phyloP scores from a whole-genome alignment of 35 echinoderm and acorn worm species.

The Heliocidaris tuberculata region DNA sequence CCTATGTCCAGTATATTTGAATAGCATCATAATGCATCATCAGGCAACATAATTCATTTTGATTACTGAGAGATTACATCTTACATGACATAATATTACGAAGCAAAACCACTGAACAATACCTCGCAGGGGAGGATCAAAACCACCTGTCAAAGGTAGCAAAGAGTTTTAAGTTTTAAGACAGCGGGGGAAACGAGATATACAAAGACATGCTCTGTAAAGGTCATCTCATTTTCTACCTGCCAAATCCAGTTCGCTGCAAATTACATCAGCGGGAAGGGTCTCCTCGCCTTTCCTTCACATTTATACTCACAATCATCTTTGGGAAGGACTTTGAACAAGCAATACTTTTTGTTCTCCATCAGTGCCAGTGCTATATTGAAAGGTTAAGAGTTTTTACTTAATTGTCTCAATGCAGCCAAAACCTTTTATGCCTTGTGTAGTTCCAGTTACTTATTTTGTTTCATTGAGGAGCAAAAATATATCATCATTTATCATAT shows the following conservation, averaged over 20 bases:
- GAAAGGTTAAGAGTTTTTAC: background rate
- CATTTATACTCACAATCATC: background rate
- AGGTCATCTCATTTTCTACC: conserved; percentile 10
- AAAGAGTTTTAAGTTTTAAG: background rate
- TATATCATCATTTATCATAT: no score
- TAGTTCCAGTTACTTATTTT: no score
- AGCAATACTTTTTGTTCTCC: background rate
- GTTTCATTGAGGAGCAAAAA: no score
- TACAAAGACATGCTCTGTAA: background rate
- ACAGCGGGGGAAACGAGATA: background rate
- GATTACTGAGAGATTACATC: no score
- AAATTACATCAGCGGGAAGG: background rate
- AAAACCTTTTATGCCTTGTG: background rate
- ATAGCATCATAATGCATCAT: no score
- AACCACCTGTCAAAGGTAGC: background rate
- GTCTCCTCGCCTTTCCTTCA: conserved; percentile 7
- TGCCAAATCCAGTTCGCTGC: background rate
- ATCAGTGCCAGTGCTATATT: background rate
- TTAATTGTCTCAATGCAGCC: background rate
- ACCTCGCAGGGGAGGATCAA: background rate
- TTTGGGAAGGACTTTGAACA: background rate
- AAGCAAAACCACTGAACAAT: background rate
- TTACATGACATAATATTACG: no score
- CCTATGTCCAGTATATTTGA: no score
- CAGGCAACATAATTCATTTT: no score